A percentile compares a stretch with the other conserved stretches of the same genome.
phyloP scores from a whole-genome alignment of 1,140 invertebrate genomes.

The Drosophila micromelanica region DNA sequence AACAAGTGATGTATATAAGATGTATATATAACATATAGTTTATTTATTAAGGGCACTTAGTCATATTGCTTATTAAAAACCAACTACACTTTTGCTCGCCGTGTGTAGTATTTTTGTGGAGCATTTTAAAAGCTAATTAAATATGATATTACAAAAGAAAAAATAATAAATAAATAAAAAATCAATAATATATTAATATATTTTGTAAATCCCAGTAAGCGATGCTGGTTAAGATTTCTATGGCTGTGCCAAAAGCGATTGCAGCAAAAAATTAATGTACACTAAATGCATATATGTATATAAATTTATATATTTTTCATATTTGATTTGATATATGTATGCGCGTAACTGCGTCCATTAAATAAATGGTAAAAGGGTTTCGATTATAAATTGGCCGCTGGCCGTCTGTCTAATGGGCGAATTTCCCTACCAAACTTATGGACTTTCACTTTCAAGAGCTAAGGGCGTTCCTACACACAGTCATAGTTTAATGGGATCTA shows the following conservation, averaged over 20 bases:
- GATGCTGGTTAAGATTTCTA: conserved; percentile 31
- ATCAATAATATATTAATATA: conserved; percentile 14
- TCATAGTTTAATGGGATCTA: conserved; percentile 11
- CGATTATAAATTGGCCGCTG: not conserved
- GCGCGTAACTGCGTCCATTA: conserved; percentile 22
- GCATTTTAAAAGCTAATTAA: conserved; percentile 6
- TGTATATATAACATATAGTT: conserved; percentile 13
- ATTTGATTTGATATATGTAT: conserved; percentile 14
- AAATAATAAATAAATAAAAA: conserved; percentile 11
- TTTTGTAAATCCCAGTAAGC: conserved; percentile 15
- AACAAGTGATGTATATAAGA: conserved; percentile 31
- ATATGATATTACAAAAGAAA: not conserved
- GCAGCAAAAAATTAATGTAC: conserved; percentile 9
- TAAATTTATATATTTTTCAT: not conserved
- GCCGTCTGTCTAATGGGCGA: not conserved
- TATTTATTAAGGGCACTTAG: conserved; percentile 3
- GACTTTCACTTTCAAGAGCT: conserved; percentile 8
- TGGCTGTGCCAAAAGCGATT: conserved; percentile 28
- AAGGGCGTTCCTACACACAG: conserved; percentile 17
- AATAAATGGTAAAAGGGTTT: not conserved
- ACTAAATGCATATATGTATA: not conserved
- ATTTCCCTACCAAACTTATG: conserved; percentile 10
- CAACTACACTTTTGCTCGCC: conserved; percentile 38
- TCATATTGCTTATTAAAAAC: conserved; percentile 40
- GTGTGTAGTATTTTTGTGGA: conserved; percentile 33